Evolutionary conservation across 2,888 invertebrate species (phyloP).

Genomic region (Trichogramma dendrolimi): DNA sequence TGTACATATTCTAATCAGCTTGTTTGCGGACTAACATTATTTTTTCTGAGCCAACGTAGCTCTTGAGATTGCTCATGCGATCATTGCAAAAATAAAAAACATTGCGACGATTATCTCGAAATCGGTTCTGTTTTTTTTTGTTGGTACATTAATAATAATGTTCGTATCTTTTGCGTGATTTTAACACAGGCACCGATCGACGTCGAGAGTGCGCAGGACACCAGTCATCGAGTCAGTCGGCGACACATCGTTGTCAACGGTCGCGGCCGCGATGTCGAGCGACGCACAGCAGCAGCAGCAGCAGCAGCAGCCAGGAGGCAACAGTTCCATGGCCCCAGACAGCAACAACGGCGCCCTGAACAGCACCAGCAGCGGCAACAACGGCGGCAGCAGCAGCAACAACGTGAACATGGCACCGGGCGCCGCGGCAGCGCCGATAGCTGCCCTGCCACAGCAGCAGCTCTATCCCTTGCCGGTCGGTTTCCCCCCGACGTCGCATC

Average conservation of each 20-base stretch:
- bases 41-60: too few species aligned
- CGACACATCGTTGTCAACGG: conserved; percentile 45
- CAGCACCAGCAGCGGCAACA: conserved; percentile 29
- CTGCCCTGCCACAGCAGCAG: background rate
- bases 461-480: background rate
- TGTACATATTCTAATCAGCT: too few species aligned
- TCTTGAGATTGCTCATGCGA: too few species aligned
- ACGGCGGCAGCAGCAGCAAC: conserved; percentile 38
- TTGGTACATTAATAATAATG: too few species aligned
- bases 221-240: conserved; percentile 12
- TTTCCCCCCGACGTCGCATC: background rate
- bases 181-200: too few species aligned
- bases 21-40: too few species aligned
- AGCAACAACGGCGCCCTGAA: conserved; percentile 49
- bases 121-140: too few species aligned
- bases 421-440: background rate
- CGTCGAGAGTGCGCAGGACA: conserved; percentile 44
- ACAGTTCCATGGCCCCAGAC: conserved; percentile 49
- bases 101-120: too few species aligned
- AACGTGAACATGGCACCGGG: background rate
- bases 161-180: too few species aligned
- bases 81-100: too few species aligned
- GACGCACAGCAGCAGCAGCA: too few species aligned
- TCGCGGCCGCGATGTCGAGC: conserved; percentile 49
- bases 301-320: conserved; percentile 42